These are phyloP conservation scores for Smutsia temminckii DNA, from an alignment of 2,797 vertebrate genomes.

Conservation along the genomic window DNA sequence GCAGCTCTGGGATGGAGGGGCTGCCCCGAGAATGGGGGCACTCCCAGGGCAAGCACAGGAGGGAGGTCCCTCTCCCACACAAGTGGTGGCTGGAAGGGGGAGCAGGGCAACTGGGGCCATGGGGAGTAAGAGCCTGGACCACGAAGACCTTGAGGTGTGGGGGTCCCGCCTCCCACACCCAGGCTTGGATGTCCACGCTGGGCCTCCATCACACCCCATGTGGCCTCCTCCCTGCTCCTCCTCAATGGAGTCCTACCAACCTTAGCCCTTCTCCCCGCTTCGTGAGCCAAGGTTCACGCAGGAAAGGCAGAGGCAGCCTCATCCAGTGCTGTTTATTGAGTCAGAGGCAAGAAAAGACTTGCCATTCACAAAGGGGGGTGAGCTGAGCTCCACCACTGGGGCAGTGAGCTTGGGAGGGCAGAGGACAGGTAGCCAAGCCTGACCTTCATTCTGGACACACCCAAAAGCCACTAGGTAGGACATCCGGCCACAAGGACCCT, in stretches of 20 bases:
- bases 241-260: not conserved
- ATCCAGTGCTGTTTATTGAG: slow-evolving; percentile 69
- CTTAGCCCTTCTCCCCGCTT: no score
- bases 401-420: not conserved
- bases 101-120: rapidly evolving
- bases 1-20: no score
- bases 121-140: not conserved
- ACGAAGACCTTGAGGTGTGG: rapidly evolving
- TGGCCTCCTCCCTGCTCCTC: not conserved
- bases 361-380: not conserved
- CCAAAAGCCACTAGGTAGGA: not conserved
- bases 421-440: not conserved
- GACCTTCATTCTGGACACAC: not conserved
- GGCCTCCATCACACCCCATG: not conserved
- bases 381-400: not conserved
- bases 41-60: not conserved
- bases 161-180: not conserved
- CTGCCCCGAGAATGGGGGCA: no score
- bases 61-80: not conserved
- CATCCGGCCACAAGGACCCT: not conserved
- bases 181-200: not conserved
- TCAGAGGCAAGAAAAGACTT: not conserved
- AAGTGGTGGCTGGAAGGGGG: no score
- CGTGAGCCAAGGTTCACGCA: not conserved
- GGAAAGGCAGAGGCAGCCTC: not conserved